phyloP scores from a whole-genome alignment of 2,113 vertebrate species.

The Chauna torquata region DNA sequence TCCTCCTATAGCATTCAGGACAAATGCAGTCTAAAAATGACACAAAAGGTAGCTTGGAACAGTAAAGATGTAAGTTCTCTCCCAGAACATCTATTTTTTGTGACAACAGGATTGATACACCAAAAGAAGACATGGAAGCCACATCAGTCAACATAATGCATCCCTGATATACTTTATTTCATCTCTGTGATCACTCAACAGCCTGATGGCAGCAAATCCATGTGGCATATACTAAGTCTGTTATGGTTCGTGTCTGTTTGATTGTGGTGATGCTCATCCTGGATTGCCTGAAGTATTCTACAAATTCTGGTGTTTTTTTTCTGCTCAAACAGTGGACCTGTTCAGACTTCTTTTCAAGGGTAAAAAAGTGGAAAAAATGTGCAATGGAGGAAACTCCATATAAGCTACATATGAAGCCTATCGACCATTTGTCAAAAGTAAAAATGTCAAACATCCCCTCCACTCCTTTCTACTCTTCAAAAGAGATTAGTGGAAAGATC shows the following conservation, averaged over 20 bases:
- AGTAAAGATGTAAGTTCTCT: background rate
- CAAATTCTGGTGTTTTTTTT: accelerated
- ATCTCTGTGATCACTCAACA: background rate
- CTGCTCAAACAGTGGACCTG: background rate
- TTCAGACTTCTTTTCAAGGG: background rate
- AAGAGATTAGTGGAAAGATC: background rate
- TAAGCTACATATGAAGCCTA: background rate
- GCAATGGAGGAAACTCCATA: background rate
- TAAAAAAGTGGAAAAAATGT: background rate
- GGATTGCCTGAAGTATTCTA: background rate
- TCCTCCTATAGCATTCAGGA: background rate
- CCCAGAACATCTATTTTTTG: background rate
- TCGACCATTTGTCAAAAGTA: background rate
- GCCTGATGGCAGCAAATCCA: background rate
- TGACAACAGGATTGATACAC: background rate
- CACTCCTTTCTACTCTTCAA: background rate
- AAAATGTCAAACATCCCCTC: background rate
- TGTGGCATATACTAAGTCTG: background rate
- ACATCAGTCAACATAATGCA: background rate
- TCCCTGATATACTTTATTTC: background rate
- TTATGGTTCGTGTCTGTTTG: background rate
- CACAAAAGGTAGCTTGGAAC: background rate
- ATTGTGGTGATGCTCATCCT: background rate
- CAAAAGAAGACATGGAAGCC: background rate
- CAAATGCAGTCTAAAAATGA: background rate